These are phyloP conservation scores for Acropora yongei DNA, from an alignment of 64 coral and sea anemone genomes.

Conservation along the genomic window DNA sequence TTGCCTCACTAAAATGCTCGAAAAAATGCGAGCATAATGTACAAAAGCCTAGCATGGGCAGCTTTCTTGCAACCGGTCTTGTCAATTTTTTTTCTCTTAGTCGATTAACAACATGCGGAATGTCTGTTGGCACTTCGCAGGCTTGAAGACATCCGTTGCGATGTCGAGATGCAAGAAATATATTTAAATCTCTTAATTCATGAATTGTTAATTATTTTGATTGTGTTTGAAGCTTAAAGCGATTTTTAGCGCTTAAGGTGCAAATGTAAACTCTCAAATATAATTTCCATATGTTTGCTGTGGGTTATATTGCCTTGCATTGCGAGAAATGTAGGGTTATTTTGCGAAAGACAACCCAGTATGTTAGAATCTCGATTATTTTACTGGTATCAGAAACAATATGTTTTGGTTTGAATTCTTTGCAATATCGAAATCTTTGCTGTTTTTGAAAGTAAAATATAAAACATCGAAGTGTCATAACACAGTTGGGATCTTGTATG, in stretches of 20 bases:
- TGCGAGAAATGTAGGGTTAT: neutral
- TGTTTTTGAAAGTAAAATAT: neutral
- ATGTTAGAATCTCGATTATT: neutral
- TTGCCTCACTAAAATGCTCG: conserved; percentile 8
- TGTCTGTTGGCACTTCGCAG: neutral
- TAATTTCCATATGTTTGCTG: conserved; percentile 6
- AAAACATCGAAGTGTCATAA: neutral
- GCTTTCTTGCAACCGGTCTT: neutral
- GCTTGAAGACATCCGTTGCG: neutral
- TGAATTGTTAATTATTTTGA: conserved; percentile 44
- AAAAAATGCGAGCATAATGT: too few species aligned
- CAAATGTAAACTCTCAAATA: neutral
- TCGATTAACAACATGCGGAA: neutral
- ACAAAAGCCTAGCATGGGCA: too few species aligned
- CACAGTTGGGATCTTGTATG: neutral
- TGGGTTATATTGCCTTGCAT: neutral
- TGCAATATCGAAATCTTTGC: neutral
- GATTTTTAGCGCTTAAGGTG: conserved; percentile 6
- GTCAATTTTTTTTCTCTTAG: neutral
- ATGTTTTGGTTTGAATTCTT: conserved; percentile 9
- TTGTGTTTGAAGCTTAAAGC: conserved; percentile 30
- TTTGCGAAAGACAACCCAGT: neutral
- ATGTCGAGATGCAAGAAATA: neutral
- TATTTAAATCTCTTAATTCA: neutral
- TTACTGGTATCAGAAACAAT: neutral